A percentile compares a stretch with the other conserved stretches of the same genome.
phyloP scores from a whole-genome alignment of 1,140 invertebrate genomes.

The Tetranychus urticae region DNA sequence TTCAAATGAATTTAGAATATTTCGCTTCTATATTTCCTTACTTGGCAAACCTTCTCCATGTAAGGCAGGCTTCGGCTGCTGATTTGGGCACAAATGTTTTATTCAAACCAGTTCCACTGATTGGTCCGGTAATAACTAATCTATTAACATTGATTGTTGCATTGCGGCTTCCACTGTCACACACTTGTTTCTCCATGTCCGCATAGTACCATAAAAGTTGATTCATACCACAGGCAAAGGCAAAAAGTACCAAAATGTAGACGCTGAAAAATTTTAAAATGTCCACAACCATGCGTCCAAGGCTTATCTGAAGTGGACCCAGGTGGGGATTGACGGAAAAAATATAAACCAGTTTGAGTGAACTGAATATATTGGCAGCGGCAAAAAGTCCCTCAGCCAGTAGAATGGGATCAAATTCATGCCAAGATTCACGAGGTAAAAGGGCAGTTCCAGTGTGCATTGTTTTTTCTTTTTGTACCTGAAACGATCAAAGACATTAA shows the following conservation, averaged over 20 bases:
- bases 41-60: slow-evolving; percentile 77
- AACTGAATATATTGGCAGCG: slow-evolving; percentile 47
- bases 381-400: slow-evolving; percentile 37
- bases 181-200: slow-evolving; percentile 63
- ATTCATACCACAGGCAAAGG: slow-evolving; percentile 80
- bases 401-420: slow-evolving; percentile 37
- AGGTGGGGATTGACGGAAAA: slow-evolving; percentile 96
- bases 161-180: slow-evolving; percentile 21
- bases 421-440: slow-evolving; percentile 28
- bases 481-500: not conserved
- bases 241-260: slow-evolving; percentile 83
- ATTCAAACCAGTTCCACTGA: not conserved
- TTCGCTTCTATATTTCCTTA: slow-evolving; percentile 21
- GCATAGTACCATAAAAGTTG: slow-evolving; percentile 84
- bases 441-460: slow-evolving; percentile 16
- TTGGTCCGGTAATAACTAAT: not conserved
- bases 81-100: not conserved
- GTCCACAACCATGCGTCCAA: slow-evolving; percentile 91
- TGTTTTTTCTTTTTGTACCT: slow-evolving; percentile 24
- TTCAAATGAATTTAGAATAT: not conserved
- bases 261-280: slow-evolving; percentile 93
- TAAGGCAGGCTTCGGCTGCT: slow-evolving; percentile 47
- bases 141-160: not conserved
- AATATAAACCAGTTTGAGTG: slow-evolving; percentile 91
- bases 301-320: slow-evolving; percentile 85